phyloP scores from a whole-genome alignment of 2,888 invertebrate species.

The Meghimatium bilineatum region DNA sequence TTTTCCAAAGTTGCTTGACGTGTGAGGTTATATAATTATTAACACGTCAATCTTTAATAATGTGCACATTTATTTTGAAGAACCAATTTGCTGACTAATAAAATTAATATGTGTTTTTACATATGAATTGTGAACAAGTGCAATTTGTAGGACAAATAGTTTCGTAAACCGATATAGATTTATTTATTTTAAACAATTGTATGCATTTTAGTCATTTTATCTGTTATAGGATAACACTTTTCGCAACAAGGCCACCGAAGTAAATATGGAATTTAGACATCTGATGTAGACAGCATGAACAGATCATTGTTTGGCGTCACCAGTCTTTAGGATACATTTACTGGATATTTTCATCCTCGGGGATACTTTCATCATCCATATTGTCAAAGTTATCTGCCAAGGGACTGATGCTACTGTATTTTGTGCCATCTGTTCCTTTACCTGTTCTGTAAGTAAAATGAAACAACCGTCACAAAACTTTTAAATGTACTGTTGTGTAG shows the following conservation, averaged over 20 bases:
- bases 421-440: neutral
- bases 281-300: conserved; percentile 13
- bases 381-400: neutral
- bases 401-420: neutral
- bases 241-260: neutral
- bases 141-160: too few relatives aligned
- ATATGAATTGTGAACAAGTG: too few relatives aligned
- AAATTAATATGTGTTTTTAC: too few relatives aligned
- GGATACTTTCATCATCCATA: neutral
- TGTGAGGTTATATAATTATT: too few relatives aligned
- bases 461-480: too few relatives aligned
- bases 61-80: too few relatives aligned
- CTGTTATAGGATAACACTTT: neutral
- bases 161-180: too few relatives aligned
- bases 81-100: too few relatives aligned
- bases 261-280: neutral
- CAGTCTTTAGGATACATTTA: neutral
- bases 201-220: neutral
- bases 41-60: too few relatives aligned
- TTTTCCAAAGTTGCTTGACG: too few relatives aligned
- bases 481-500: too few relatives aligned
- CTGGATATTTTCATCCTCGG: neutral
- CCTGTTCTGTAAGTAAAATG: neutral
- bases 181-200: neutral
- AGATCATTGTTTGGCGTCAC: neutral